A percentile compares a stretch with the other conserved stretches of the same genome.
Evolutionary conservation across 2,888 invertebrate species (phyloP).

Genomic region (Cephus pulcher): DNA sequence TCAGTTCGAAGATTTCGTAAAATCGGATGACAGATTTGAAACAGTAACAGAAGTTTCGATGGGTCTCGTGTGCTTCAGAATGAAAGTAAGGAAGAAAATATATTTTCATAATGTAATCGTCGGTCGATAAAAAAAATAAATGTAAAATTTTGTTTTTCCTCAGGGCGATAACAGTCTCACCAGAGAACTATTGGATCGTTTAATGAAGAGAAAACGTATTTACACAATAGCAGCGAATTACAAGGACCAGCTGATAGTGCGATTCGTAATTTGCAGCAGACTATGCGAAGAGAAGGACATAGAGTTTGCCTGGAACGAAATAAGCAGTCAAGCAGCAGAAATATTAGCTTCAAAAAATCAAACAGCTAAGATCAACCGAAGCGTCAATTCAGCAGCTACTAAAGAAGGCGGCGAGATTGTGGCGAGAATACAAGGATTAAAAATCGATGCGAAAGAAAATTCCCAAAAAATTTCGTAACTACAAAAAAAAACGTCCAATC

Average conservation of each 20-base stretch:
- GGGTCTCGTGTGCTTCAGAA: conserved; percentile 90
- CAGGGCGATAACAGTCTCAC: conserved; percentile 78
- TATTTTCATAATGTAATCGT: not conserved
- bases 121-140: not conserved
- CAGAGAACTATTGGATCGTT: conserved; percentile 76
- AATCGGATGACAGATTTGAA: conserved; percentile 82
- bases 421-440: too few relatives aligned
- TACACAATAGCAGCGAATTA: conserved; percentile 85
- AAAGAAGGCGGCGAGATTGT: too few relatives aligned
- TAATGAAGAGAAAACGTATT: conserved; percentile 82
- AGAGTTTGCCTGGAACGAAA: conserved; percentile 79
- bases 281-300: conserved; percentile 79
- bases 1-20: conserved; percentile 80
- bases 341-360: conserved; percentile 37
- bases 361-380: too few relatives aligned
- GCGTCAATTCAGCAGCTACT: too few relatives aligned
- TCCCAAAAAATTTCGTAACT: too few relatives aligned
- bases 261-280: conserved; percentile 86
- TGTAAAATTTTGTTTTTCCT: conserved; percentile 15
- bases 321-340: conserved; percentile 71
- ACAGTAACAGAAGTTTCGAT: conserved; percentile 78
- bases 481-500: too few relatives aligned
- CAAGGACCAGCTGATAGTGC: conserved; percentile 74
- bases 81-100: conserved; percentile 70
- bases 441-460: too few relatives aligned